Evolutionary conservation across 2,888 invertebrate genomes (phyloP), one percentile per base, ranked within the genome.

Genomic region (Coleophora flavipennella): DNA sequence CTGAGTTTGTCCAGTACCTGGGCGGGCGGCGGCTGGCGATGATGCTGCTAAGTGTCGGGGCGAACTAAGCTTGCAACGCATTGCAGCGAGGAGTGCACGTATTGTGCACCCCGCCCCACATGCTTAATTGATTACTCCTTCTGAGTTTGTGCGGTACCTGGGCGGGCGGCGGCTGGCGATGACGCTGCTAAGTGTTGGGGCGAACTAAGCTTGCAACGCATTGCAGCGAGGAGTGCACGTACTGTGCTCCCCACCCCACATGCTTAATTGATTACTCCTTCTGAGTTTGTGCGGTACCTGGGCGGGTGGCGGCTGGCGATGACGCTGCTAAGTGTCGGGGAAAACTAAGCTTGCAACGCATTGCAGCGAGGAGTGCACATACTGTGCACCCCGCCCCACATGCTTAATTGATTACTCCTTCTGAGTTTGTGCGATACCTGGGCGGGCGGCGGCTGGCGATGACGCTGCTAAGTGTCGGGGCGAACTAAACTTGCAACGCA

Each of bases 361-460:
- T 60, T 81, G 84, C 67, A 84, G 68, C 61, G 84, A 76, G 55
- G 81, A 80, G 62, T 83, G 83, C 62, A 81, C 80, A 70, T 84
- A 83, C 71, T 80, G 81, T 75, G 78, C 78, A 67, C 84, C 70
- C 83, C 83, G 74, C 76, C 80, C 84, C 84, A 83, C 81, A 83
- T 83, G 45, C 67, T 80, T n/a, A n/a, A n/a, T n/a, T n/a, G n/a
- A n/a, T n/a, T n/a, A n/a, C n/a, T n/a, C n/a, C n/a, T n/a, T n/a
- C n/a, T n/a, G 20, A 20, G 20, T 3, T 20, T 4, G 20, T 34
- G 3, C 29, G 3, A 31, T 62, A 83, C 83, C 83, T n/a, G n/a
- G 83, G 83, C 61, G 83, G 83, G 67, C 83, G 75, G 62, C 83
- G 75, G 64, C 77, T 78, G 48, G 81, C 74, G 60, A 84, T 79